Evolutionary conservation across 2,888 invertebrate genomes (phyloP), one percentile per base, ranked within the genome.

Genomic region (Trissoscelio sp.): DNA sequence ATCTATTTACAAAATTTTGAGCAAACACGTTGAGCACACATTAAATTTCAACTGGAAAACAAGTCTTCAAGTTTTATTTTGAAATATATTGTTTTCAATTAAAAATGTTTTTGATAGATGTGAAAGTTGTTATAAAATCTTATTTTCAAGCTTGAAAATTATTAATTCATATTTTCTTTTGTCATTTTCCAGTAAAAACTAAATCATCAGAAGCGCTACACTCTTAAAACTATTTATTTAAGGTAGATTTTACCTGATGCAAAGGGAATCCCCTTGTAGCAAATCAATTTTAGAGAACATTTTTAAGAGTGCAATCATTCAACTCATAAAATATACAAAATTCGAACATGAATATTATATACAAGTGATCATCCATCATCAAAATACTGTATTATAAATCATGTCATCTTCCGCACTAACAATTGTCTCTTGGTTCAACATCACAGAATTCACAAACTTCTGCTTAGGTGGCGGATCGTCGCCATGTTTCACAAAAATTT

Each of bases 311-410:
- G 44, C 31, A 14, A 2, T 7, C 16, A 28, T 20, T 53, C 9
- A 20, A n/a, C 11, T 24, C 12, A 14, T 16, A 42, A 58, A 34
- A 57, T 57, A 20, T 57, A 57, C 57, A 53, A 18, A 53, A 14
- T 7, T 28, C 28, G 28, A 24, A 16, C 53, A 16, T n/a, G n/a
- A n/a, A n/a, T n/a, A n/a, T n/a, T n/a, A n/a, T n/a, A n/a, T n/a
- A n/a, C n/a, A n/a, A n/a, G n/a, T n/a, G n/a, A n/a, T n/a, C 31
- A 55, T 12, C 28, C 22, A 20, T 64, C 53, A 67, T 88, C 85
- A 91, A 78, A 90, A 91, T 83, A 91, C 87, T 44, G 91, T 90
- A 46, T 91, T 91, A 78, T 91, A 91, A 66, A 91, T 89, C 62
- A 89, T 88, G 57, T 91, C 89, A 46, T 91, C 90, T 48, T 90